Conservation (phyloP, 64 coral and sea anemone species). For the Montipora capricornis region DNA sequence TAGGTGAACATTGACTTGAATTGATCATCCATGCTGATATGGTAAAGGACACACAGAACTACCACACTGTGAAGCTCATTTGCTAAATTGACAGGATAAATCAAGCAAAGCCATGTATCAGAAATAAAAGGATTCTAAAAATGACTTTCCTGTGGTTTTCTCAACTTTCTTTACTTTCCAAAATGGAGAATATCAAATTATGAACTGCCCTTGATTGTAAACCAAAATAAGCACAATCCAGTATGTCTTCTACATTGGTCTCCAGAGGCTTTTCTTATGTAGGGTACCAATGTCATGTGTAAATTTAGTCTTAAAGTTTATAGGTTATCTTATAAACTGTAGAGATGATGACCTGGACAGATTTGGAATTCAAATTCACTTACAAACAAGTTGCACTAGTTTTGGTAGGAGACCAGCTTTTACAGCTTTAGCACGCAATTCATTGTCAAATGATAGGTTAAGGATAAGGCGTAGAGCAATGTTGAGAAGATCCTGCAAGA, state of each 20-base stretch:
- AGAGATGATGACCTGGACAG: too few relatives aligned
- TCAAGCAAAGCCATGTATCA: neutral
- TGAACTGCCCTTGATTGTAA: too few relatives aligned
- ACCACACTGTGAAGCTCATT: slow-evolving; percentile 96
- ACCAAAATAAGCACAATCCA: too few relatives aligned
- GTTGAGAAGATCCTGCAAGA: slow-evolving; percentile 91
- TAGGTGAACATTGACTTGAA: slow-evolving; percentile 96
- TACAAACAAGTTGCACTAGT: slow-evolving; percentile 92
- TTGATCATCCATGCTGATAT: slow-evolving; percentile 98
- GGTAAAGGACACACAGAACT: slow-evolving; percentile 93
- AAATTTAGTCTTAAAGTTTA: too few relatives aligned
- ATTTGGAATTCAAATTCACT: slow-evolving; percentile 7
- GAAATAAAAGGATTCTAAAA: neutral
- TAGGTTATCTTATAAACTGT: too few relatives aligned
- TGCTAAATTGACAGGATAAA: slow-evolving; percentile 39
- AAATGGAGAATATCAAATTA: too few relatives aligned
- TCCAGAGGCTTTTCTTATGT: too few relatives aligned
- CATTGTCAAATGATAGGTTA: slow-evolving; percentile 95
- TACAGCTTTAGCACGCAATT: slow-evolving; percentile 83
- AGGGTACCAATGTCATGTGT: too few relatives aligned
- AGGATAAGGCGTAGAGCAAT: slow-evolving; percentile 90
- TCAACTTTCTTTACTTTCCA: too few relatives aligned
- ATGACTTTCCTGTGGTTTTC: too few relatives aligned
- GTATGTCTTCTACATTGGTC: too few relatives aligned
- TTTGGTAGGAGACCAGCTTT: slow-evolving; percentile 97